Conservation (phyloP, 37 sponge, comb jelly and placozoan genomes). For the Spongia lamella region DNA sequence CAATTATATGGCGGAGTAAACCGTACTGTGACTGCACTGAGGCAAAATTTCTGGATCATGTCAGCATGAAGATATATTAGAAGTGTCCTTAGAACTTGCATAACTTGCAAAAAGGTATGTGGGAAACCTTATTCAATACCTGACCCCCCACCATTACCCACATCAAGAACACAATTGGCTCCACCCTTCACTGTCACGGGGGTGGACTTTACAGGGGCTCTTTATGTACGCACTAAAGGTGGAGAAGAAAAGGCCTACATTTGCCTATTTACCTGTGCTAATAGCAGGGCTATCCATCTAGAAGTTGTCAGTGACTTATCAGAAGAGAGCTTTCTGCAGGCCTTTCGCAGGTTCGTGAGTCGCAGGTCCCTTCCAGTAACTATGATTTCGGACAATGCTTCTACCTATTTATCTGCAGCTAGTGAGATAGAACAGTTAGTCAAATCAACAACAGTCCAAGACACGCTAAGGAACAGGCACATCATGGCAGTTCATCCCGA, state of each 20-base stretch:
- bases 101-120: neutral
- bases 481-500: too few species aligned
- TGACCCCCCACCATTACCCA: neutral
- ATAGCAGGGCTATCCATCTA: neutral
- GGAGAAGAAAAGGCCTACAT: conserved; percentile 6
- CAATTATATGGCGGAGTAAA: neutral
- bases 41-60: neutral
- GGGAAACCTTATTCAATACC: neutral
- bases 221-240: neutral
- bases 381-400: too few species aligned
- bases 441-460: too few species aligned
- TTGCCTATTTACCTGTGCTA: neutral
- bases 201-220: neutral
- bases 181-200: neutral
- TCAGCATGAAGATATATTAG: neutral
- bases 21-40: neutral
- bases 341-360: neutral
- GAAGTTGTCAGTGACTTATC: neutral
- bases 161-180: too few species aligned
- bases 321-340: neutral
- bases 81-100: neutral
- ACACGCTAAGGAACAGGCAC: too few species aligned
- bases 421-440: too few species aligned
- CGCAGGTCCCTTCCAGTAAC: neutral
- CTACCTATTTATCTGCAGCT: too few species aligned